A percentile compares a stretch with the other conserved stretches of the same genome.
Conservation (phyloP, 2,113 vertebrate species). For the Uria aalge region DNA sequence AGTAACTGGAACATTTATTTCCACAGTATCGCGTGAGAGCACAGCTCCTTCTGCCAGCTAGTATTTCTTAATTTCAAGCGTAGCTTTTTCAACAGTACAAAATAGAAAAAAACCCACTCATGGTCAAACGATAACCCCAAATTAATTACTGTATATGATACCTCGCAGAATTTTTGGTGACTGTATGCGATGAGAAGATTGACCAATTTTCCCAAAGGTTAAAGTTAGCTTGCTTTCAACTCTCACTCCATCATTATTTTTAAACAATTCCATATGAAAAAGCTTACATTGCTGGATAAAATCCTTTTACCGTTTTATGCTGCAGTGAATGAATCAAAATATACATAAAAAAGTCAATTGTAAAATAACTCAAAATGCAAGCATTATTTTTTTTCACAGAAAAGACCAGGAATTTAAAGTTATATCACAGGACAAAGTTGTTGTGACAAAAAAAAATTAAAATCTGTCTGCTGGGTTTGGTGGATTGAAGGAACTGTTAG, state of each 20-base stretch:
- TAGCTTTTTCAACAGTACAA: background rate
- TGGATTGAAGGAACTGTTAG: background rate
- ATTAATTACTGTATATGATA: slow-evolving; percentile 2
- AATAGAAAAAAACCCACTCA: background rate
- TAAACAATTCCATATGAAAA: slow-evolving; percentile 59
- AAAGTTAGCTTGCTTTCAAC: background rate
- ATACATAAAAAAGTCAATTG: slow-evolving; percentile 13
- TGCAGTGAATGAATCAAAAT: slow-evolving; percentile 38
- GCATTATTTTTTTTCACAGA: background rate
- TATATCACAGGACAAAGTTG: background rate
- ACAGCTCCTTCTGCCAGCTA: background rate
- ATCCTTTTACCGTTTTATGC: slow-evolving; percentile 18
- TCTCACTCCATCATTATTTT: slow-evolving; percentile 21
- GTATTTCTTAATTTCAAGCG: background rate
- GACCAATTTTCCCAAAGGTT: slow-evolving; percentile 18
- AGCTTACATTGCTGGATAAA: slow-evolving; percentile 40
- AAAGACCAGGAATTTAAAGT: background rate
- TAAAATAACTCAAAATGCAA: slow-evolving; percentile 9
- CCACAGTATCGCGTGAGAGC: background rate
- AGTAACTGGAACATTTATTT: background rate
- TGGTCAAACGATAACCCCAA: background rate
- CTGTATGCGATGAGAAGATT: background rate
- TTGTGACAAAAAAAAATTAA: background rate
- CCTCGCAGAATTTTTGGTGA: background rate
- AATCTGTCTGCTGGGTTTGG: background rate